Evolutionary conservation across 2,113 vertebrate species (phyloP).

Genomic region (Bos javanicus): DNA sequence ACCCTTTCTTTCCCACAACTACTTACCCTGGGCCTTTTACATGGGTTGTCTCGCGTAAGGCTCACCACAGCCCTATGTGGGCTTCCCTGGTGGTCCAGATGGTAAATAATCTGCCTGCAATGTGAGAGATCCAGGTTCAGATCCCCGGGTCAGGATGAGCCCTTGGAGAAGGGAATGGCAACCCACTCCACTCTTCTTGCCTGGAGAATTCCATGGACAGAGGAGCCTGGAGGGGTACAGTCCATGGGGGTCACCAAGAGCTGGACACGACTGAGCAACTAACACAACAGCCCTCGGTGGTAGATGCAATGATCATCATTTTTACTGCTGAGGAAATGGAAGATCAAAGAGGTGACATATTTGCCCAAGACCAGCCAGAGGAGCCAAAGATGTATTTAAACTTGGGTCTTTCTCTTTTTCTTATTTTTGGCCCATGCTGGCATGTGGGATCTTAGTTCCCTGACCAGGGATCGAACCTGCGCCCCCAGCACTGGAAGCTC

Average conservation of each 20-base stretch:
- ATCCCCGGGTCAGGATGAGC: not conserved
- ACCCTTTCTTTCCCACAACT: not conserved
- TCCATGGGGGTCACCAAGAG: not conserved
- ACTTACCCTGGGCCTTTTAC: not conserved
- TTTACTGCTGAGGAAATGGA: not conserved
- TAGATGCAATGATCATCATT: not conserved
- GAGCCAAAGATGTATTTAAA: not conserved
- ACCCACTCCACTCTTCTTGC: not conserved
- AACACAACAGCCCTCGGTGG: not conserved
- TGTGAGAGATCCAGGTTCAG: not conserved
- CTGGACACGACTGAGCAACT: not conserved
- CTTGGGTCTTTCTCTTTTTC: not conserved
- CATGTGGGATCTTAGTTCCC: not conserved
- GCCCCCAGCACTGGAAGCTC: not conserved
- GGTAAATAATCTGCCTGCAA: not conserved
- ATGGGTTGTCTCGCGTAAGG: not conserved
- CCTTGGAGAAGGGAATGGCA: not conserved
- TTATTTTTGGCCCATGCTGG: not conserved
- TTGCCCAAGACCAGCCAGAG: not conserved
- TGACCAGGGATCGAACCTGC: not conserved
- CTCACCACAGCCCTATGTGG: rapidly evolving
- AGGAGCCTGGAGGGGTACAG: not conserved
- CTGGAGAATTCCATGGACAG: not conserved
- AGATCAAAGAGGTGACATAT: not conserved
- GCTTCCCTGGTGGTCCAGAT: not conserved